Base-by-base conservation (phyloP, 2,888 invertebrate species). In the Conistra vaccinii region DNA sequence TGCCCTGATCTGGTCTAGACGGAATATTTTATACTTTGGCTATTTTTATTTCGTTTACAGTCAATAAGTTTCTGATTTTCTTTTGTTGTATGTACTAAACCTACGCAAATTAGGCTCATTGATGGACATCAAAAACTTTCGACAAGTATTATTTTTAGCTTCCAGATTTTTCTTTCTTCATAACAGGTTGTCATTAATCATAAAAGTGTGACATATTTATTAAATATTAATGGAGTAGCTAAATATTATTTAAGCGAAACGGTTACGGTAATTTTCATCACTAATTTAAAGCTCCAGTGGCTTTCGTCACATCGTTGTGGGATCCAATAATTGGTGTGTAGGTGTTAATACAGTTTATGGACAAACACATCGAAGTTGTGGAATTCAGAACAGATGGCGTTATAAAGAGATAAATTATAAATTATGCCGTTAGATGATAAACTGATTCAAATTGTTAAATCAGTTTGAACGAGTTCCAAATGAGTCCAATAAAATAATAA, bases 191-290 rank as follows among this genome's bases (percentile, higher is more conserved):
- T 32, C 32, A 32, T 3, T 32, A 32, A 78, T 77, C 75, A 78
- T 61, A 79, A 55, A 76, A 82, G 57, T 74, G 45, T 77, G 76
- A 76, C 48, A 69, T 80, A 76, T 76, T 78, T 69, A 76, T 71
- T 73, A 51, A 74, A 77, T 74, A 73, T 73, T 72, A 73, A 78
- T 76, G 74, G 73, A 76, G 81, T 70, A 82, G 80, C 87, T 69
- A 85, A 85, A 88, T 87, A 80, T 85, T 83, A 84, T 81, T 78
- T 86, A 85, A 88, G 88, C 88, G 84, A 82, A 89, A 90, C 89
- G 76, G 93, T 92, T 91, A 91, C 91, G 94, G 90, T 89, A 93
- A 95, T 95, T 93, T 93, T 89, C 87, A 81, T 87, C 89, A 90
- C 91, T 91, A 90, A 92, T 93, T 94, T 93, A 86, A 90, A 89